phyloP scores from a whole-genome alignment of 2,888 invertebrate species.

The Tenthredo mesomela region DNA sequence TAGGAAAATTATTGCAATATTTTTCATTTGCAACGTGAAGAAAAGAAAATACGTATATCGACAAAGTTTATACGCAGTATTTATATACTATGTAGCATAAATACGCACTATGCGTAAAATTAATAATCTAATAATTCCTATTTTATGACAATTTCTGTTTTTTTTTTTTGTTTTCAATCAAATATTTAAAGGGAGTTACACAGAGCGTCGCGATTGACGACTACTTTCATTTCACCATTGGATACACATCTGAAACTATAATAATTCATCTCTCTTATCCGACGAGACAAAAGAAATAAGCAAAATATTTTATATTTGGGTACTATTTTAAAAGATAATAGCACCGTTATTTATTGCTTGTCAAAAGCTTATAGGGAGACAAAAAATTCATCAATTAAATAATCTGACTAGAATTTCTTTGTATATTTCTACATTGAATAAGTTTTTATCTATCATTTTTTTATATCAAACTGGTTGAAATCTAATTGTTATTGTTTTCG shows the following conservation, averaged over 20 bases:
- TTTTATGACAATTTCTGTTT: background rate
- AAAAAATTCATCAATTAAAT: slow-evolving; percentile 34
- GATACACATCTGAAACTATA: background rate
- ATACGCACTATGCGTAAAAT: background rate
- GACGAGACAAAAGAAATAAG: background rate
- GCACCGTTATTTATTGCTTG: slow-evolving; percentile 36
- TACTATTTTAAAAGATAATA: slow-evolving; percentile 23
- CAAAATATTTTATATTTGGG: background rate
- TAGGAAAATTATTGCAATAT: slow-evolving; percentile 11
- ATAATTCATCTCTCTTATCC: background rate
- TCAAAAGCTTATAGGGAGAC: background rate
- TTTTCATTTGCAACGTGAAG: background rate
- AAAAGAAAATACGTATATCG: slow-evolving; percentile 6
- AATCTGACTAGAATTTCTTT: slow-evolving; percentile 60
- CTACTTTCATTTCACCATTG: background rate
- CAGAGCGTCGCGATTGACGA: background rate
- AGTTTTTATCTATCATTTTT: slow-evolving; percentile 41
- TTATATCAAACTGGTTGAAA: background rate
- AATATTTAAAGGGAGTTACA: background rate
- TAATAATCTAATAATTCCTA: background rate
- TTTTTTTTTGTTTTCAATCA: background rate
- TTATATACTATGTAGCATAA: background rate
- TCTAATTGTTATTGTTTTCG: background rate
- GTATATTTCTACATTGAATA: slow-evolving; percentile 30
- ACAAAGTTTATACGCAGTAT: background rate